Percentiles rank a stretch among this genome's conserved stretches.
phyloP scores from a whole-genome alignment of 2,797 vertebrate genomes.

The Channallabes apus region DNA sequence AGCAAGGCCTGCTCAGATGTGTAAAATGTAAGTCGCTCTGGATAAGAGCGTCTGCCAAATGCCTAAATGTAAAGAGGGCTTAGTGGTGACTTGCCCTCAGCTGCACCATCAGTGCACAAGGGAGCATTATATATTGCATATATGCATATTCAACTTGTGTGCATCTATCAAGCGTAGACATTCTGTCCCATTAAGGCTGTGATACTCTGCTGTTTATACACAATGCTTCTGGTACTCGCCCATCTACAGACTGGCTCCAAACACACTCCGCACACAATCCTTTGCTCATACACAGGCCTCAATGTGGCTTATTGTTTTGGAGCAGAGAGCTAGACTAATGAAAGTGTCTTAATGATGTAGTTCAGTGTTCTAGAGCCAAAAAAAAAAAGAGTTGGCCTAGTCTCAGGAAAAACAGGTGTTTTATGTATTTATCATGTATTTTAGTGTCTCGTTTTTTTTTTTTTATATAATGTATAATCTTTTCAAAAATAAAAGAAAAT shows the following conservation, averaged over 20 bases:
- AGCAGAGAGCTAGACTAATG: background rate
- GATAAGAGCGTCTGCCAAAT: no score
- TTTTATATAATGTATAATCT: no score
- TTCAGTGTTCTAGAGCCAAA: background rate
- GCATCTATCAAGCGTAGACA: background rate
- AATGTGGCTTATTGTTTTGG: slow-evolving; percentile 33
- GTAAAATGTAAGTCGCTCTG: no score
- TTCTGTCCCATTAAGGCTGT: background rate
- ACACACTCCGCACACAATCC: slow-evolving; percentile 58
- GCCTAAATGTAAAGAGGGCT: background rate
- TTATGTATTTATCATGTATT: background rate
- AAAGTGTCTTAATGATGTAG: slow-evolving; percentile 1
- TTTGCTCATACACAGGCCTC: slow-evolving; percentile 62
- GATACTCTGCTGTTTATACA: slow-evolving; percentile 3
- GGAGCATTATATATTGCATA: background rate
- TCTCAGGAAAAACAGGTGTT: background rate
- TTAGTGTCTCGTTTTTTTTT: background rate
- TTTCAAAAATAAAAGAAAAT: no score
- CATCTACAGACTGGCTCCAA: slow-evolving; percentile 58
- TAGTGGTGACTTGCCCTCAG: background rate
- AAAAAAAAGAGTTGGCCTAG: background rate
- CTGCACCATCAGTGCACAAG: background rate
- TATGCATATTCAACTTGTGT: background rate
- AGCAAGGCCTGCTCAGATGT: no score
- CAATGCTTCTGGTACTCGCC: slow-evolving; percentile 62